These are phyloP conservation scores for Dyspetes luteomarginatus DNA, from an alignment of 2,888 invertebrate species.

Conservation along the genomic window DNA sequence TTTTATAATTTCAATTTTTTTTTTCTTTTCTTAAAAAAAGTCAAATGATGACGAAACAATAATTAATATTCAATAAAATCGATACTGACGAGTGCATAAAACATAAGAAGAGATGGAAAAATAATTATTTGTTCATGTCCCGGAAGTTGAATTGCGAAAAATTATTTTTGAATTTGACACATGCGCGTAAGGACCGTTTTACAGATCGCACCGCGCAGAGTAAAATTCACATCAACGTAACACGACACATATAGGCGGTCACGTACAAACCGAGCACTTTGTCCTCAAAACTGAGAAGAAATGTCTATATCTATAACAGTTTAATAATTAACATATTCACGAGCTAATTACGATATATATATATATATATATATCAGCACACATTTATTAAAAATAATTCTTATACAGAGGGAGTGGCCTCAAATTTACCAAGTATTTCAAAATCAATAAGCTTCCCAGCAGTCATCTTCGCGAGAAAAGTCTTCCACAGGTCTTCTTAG, in stretches of 20 bases:
- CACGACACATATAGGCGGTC: not conserved
- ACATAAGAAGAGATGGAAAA: too few relatives aligned
- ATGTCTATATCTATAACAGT: not conserved
- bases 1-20: too few relatives aligned
- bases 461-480: constrained; percentile 53
- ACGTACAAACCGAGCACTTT: not conserved
- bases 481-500: not conserved
- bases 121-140: not conserved
- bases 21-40: too few relatives aligned
- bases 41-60: too few relatives aligned
- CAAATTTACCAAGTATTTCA: constrained; percentile 63
- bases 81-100: too few relatives aligned
- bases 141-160: not conserved
- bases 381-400: not conserved
- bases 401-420: not conserved
- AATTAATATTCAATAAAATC: too few relatives aligned
- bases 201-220: not conserved
- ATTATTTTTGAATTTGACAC: not conserved
- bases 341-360: not conserved
- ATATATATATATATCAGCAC: not conserved
- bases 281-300: not conserved
- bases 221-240: not conserved
- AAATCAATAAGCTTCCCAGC: constrained; percentile 64
- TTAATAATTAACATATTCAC: not conserved
- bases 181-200: constrained; percentile 4